Base-by-base conservation (phyloP, 2,113 vertebrate genomes). In the Cebidichthys violaceus region DNA sequence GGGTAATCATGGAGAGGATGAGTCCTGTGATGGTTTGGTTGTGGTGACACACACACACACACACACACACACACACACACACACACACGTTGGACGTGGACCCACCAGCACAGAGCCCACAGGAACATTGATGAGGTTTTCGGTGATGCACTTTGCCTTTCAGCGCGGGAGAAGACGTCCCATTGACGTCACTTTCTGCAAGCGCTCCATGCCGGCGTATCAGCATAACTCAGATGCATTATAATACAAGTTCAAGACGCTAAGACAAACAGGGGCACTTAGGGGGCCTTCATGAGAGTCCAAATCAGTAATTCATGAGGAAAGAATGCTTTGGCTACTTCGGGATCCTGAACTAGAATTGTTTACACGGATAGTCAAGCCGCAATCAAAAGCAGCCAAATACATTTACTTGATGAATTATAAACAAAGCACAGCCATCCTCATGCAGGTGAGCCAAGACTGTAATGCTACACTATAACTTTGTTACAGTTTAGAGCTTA, bases 111-210 rank as follows among this genome's bases (percentile, higher is more conserved):
- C 64, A 20, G 59, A 82, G 74, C 66, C 70, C 67, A 52, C 50
- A 73, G 79, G 50, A 83, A 80, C 75, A 85, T 43, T 88, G 86
- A 90, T 87, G 77, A 88, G 76, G 72, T 70, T 87, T 89, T 87
- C 81, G 85, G 83, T 8, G 82, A 88, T 77, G 72, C 68, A 79
- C 79, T 89, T 88, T 75, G 74, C 69, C 79, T 88, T 88, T 89
- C 86, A 89, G 78, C 83, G 55, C 76, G 37, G 60, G 22, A 43
- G 39, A 86, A 75, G 73, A 84, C 52, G 39, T 77, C 55, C 22
- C 54, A 81, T 50, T 87, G 85, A 91, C 85, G 78, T 92, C 85
- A 82, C 73, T 39, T 72, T 82, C 62, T 77, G 69, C 73, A 70
- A 55, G 62, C 57, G 75, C 69, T 70, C 45, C 57, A 9, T 64